These are phyloP conservation scores for Callyntrura guangdongensis DNA, from an alignment of 2,888 invertebrate genomes.

Conservation along the genomic window DNA sequence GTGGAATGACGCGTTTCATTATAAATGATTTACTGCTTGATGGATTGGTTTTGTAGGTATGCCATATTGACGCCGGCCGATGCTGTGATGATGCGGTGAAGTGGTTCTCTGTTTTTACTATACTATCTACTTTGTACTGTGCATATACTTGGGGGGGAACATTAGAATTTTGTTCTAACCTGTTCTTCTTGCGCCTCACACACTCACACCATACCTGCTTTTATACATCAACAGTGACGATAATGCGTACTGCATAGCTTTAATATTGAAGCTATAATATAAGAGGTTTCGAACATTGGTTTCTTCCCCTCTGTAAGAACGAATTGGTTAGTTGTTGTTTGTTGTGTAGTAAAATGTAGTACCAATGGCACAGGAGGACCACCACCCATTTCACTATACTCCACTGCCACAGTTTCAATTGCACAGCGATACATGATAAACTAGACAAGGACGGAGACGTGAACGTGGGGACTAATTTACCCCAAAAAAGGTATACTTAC, in stretches of 20 bases:
- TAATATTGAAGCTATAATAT: neutral
- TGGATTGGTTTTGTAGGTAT: neutral
- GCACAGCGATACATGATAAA: no score
- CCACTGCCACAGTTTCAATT: no score
- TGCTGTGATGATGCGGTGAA: neutral
- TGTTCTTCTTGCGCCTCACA: neutral
- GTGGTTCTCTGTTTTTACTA: neutral
- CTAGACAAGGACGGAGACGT: no score
- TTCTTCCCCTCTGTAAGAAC: constrained; percentile 12
- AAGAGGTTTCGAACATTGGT: constrained; percentile 53
- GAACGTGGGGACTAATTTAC: no score
- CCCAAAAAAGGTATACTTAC: no score
- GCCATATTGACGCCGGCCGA: neutral
- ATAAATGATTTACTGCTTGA: neutral
- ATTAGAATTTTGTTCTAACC: neutral
- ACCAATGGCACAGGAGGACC: neutral
- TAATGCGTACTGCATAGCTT: neutral
- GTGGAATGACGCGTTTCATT: neutral
- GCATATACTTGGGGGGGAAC: neutral
- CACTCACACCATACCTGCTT: neutral
- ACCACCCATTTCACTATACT: neutral
- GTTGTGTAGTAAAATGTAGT: neutral
- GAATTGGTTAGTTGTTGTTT: neutral
- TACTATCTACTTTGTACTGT: neutral
- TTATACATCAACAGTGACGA: neutral